A percentile compares a stretch with the other conserved stretches of the same genome.
phyloP scores from a whole-genome alignment of 2,797 vertebrate genomes.

The Ctenosaura bakeri region DNA sequence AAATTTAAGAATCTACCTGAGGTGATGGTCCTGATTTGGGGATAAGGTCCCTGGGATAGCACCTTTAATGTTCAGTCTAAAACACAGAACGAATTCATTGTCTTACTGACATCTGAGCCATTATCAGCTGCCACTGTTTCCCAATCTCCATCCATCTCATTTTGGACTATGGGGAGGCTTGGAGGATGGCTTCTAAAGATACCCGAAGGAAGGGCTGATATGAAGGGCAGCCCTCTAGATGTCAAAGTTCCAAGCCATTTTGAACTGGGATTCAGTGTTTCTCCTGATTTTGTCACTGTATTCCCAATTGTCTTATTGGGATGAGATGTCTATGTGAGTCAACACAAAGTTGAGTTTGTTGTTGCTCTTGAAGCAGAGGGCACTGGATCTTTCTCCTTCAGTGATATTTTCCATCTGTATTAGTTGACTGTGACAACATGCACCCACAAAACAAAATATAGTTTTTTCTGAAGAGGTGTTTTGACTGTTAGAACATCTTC shows the following conservation, averaged over 20 bases:
- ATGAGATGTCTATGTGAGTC: conserved; percentile 30
- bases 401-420: conserved; percentile 29
- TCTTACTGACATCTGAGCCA: too few relatives aligned
- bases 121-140: background rate
- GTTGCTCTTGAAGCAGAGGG: conserved; percentile 10
- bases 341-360: conserved; percentile 8
- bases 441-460: background rate
- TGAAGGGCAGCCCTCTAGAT: background rate
- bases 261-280: background rate
- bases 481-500: conserved; percentile 44
- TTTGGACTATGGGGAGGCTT: background rate
- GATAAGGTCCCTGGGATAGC: too few relatives aligned
- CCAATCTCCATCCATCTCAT: background rate
- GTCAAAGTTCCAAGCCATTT: background rate
- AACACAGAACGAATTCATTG: too few relatives aligned
- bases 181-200: background rate
- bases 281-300: background rate
- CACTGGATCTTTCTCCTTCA: conserved; percentile 48
- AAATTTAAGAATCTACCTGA: too few relatives aligned
- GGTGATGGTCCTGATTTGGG: too few relatives aligned
- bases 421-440: background rate
- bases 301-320: conserved; percentile 44
- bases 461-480: conserved; percentile 45
- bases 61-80: too few relatives aligned
- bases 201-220: background rate